Evolutionary conservation across 2,888 invertebrate species (phyloP), one percentile per base, ranked within the genome.

Genomic region (Frankliniella intonsa): DNA sequence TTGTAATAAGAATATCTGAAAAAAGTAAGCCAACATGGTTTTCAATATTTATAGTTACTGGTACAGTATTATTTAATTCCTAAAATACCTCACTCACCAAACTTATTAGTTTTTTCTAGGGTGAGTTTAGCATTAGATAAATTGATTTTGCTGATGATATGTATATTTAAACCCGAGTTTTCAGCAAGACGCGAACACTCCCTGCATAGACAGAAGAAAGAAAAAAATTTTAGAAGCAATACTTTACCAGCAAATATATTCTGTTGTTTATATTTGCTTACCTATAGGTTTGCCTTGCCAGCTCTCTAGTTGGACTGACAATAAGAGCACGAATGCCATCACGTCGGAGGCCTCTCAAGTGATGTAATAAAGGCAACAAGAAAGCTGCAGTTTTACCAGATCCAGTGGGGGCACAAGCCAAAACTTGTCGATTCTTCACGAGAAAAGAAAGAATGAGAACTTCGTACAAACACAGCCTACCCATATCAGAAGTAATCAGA

Each of bases 351-450:
- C 90, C 90, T 22, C 91, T 91, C 76, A 98, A 89, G 0, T 91
- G 89, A 86, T 96, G 93, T 55, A 99, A 91, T 14, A 99, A 90
- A 0, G 99, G 99, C 7, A 98, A 87, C 0, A 98, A 90, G 88
- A 98, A 99, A 0, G 98, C 97, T 0, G 96, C 94, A 0, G 99
- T 99, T 89, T 99, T 99, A 12, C 99, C 99, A 0, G 97, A 98
- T 1, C 99, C 99, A 0, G 99, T 99, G 0, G 98, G 98, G 0
- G 99, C 99, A 87, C 97, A 97, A 0, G 97, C 97, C 86, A 99
- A 90, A 55, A 98, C 88, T 87, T 97, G 95, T 81, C 96, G 91
- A 79, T 80, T 50, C 14, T 65, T 85, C 84, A 83, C 76, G 27
- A 76, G 82, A 79, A 83, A 82, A 83, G 83, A 80, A 81, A 79